These are phyloP conservation scores for Aegotheles bennettii DNA, from an alignment of 2,113 vertebrate genomes.

Conservation along the genomic window DNA sequence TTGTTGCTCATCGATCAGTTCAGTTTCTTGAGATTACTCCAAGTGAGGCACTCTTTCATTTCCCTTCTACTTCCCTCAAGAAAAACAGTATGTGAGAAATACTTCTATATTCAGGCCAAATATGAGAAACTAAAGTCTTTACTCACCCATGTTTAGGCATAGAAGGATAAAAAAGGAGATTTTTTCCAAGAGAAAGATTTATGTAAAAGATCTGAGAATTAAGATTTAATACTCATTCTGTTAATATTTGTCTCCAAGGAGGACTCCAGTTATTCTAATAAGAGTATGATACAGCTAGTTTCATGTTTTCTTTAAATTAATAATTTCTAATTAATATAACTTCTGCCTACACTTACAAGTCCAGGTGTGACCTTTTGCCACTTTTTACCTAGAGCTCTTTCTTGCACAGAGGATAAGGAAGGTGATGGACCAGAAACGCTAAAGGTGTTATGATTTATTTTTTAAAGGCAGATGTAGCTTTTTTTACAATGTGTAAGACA, in stretches of 20 bases:
- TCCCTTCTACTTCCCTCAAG: not conserved
- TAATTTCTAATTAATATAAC: not conserved
- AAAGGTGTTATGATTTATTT: not conserved
- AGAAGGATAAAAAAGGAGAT: not conserved
- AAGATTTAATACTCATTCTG: not conserved
- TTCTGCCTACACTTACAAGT: not conserved
- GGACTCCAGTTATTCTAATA: not conserved
- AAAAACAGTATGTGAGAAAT: not conserved
- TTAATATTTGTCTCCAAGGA: not conserved
- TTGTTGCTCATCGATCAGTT: accelerated
- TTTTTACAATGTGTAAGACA: not conserved
- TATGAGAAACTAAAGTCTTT: not conserved
- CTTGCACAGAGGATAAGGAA: not conserved
- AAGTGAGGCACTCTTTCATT: not conserved
- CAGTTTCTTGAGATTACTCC: not conserved
- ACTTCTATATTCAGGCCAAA: not conserved
- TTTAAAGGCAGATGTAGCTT: not conserved
- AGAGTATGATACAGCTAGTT: not conserved
- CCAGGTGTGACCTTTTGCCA: not conserved
- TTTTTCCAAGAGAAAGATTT: not conserved
- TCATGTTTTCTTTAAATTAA: not conserved
- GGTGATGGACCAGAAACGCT: not conserved
- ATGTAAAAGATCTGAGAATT: not conserved
- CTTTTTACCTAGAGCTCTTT: not conserved
- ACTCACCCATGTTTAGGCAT: not conserved